Conservation (phyloP, 1,140 invertebrate species). For the Drosophila arizonae region DNA sequence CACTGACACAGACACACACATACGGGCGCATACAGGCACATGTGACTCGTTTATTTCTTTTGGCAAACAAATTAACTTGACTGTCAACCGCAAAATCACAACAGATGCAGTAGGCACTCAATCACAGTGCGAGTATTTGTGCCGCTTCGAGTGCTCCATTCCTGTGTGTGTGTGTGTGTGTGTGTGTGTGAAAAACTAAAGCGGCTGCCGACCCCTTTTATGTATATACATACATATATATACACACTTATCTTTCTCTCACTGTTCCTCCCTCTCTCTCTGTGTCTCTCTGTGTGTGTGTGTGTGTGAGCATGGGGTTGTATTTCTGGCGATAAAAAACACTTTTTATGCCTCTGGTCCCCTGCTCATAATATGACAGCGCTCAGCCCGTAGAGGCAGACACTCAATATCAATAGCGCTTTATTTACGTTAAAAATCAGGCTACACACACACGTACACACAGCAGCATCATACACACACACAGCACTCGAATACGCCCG, state of each 20-base stretch:
- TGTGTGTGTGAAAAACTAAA: conserved; percentile 47
- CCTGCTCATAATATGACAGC: conserved; percentile 65
- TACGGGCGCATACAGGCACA: not conserved
- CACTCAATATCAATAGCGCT: conserved; percentile 70
- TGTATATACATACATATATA: conserved; percentile 6
- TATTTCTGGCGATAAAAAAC: conserved; percentile 60
- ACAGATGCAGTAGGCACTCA: conserved; percentile 77
- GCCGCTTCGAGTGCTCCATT: conserved; percentile 51
- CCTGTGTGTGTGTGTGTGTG: conserved; percentile 3
- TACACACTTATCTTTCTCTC: conserved; percentile 9
- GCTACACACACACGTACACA: conserved; percentile 2
- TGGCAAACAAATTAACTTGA: conserved; percentile 70
- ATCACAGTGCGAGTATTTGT: conserved; percentile 63
- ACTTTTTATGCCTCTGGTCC: conserved; percentile 61
- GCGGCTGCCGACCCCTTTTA: conserved; percentile 42
- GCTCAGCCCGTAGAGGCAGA: conserved; percentile 3
- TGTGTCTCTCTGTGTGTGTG: conserved; percentile 8
- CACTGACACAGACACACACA: conserved; percentile 6
- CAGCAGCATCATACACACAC: not conserved
- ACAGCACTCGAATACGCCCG: not conserved
- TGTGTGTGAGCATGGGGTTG: conserved; percentile 49
- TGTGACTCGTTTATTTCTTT: conserved; percentile 40
- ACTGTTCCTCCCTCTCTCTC: not conserved
- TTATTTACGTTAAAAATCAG: conserved; percentile 66
- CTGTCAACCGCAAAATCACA: conserved; percentile 79